These are phyloP conservation scores for Manis crassicaudata DNA, from an alignment of 2,797 vertebrate genomes.

Conservation along the genomic window DNA sequence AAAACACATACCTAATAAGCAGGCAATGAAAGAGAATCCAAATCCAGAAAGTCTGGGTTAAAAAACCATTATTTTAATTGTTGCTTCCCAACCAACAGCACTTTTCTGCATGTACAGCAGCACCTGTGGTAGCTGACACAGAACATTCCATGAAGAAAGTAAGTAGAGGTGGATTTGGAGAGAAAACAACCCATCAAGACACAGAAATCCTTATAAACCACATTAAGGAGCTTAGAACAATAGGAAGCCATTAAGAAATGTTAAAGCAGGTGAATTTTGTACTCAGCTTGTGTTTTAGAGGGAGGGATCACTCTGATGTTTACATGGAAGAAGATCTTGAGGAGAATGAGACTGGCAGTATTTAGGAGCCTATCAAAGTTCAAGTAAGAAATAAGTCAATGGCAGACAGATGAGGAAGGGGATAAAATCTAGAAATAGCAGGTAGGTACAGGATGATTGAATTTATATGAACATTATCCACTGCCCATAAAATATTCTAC, in stretches of 20 bases:
- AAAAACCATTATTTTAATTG: neutral
- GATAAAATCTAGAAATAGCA: neutral
- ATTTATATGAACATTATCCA: neutral
- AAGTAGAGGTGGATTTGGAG: neutral
- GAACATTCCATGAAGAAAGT: neutral
- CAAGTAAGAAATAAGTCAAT: neutral
- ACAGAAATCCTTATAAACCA: neutral
- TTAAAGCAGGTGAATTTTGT: neutral
- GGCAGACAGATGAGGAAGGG: neutral
- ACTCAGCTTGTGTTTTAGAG: neutral
- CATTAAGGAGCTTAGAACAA: neutral
- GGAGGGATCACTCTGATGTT: neutral
- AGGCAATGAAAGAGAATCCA: neutral
- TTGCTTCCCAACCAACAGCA: neutral
- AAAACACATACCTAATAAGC: neutral
- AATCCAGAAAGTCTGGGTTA: neutral
- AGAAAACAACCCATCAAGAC: conserved; percentile 16
- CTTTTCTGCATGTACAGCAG: neutral
- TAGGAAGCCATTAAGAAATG: neutral
- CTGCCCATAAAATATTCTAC: neutral
- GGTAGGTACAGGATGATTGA: no score
- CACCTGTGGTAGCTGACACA: neutral
- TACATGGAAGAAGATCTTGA: neutral
- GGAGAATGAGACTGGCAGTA: neutral
- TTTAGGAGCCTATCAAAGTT: neutral